These are phyloP conservation scores for Nomada lathburiana DNA, from an alignment of 2,888 invertebrate genomes.

Conservation along the genomic window DNA sequence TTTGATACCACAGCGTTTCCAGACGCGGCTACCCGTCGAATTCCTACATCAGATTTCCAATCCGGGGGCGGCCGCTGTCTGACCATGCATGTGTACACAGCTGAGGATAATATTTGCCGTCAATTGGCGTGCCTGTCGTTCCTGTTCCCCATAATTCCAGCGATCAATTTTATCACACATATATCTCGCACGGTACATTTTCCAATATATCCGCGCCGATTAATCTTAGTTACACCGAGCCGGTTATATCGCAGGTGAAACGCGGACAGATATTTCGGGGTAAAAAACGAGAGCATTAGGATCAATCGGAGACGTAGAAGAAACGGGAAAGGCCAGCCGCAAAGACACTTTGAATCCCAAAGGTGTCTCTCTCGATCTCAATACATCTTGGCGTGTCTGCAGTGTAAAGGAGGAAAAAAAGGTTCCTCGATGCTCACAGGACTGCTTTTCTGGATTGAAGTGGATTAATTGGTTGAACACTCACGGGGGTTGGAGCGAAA, in stretches of 20 bases:
- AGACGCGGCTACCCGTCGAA: conserved; percentile 59
- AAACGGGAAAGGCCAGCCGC: conserved; percentile 21
- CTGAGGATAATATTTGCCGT: conserved; percentile 16
- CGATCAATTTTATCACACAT: background rate
- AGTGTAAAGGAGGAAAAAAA: conserved; percentile 66
- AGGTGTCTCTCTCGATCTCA: conserved; percentile 76
- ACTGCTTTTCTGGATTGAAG: conserved; percentile 79
- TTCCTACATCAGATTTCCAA: conserved; percentile 63
- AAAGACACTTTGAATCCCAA: conserved; percentile 64
- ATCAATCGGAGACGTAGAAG: conserved; percentile 36
- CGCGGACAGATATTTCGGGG: background rate
- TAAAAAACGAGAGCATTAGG: conserved; percentile 10
- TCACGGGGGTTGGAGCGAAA: conserved; percentile 78
- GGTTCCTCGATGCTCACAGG: conserved; percentile 75
- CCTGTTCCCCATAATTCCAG: background rate
- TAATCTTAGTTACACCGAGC: no score
- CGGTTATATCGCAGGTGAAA: background rate
- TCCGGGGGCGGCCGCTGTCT: conserved; percentile 37
- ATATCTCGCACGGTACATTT: background rate
- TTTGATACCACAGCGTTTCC: conserved; percentile 67
- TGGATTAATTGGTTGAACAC: conserved; percentile 83
- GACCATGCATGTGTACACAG: conserved; percentile 9
- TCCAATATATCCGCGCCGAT: no score
- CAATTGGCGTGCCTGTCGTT: conserved; percentile 30
- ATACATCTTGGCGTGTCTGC: conserved; percentile 79